Conservation (phyloP, 2,888 invertebrate genomes). For the Drosophila prolongata region DNA sequence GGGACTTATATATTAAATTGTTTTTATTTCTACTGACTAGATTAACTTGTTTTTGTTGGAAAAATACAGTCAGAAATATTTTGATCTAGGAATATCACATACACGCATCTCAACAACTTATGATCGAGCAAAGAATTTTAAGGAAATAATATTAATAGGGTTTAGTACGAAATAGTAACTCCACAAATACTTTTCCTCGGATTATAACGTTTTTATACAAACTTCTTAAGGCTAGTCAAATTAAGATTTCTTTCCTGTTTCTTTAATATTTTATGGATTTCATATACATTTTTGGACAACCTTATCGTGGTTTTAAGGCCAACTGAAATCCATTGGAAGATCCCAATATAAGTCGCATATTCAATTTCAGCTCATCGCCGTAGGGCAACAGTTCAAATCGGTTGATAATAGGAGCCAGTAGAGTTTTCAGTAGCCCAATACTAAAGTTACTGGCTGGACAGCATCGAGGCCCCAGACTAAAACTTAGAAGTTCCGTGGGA, state of each 20-base stretch:
- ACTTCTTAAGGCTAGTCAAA: too few relatives aligned
- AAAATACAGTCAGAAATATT: not conserved
- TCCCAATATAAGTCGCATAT: conserved; percentile 54
- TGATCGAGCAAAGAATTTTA: too few relatives aligned
- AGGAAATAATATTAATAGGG: too few relatives aligned
- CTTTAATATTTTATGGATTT: too few relatives aligned
- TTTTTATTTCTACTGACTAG: not conserved
- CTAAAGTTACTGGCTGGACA: conserved; percentile 64
- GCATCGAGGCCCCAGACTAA: conserved; percentile 64
- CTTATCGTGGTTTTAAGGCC: conserved; percentile 47
- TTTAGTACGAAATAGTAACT: too few relatives aligned
- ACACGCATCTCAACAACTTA: too few relatives aligned
- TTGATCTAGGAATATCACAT: too few relatives aligned
- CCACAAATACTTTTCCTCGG: too few relatives aligned
- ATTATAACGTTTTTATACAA: too few relatives aligned
- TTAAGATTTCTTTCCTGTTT: too few relatives aligned
- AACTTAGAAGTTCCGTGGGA: conserved; percentile 44
- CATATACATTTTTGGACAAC: not conserved
- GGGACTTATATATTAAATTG: not conserved
- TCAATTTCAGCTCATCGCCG: conserved; percentile 53
- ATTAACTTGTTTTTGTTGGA: not conserved
- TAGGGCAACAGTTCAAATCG: conserved; percentile 66
- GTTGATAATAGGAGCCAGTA: conserved; percentile 57
- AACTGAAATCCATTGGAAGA: conserved; percentile 69
- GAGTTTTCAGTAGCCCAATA: conserved; percentile 50